phyloP scores from a whole-genome alignment of 1,140 invertebrate genomes.

The Anastatus disparis region DNA sequence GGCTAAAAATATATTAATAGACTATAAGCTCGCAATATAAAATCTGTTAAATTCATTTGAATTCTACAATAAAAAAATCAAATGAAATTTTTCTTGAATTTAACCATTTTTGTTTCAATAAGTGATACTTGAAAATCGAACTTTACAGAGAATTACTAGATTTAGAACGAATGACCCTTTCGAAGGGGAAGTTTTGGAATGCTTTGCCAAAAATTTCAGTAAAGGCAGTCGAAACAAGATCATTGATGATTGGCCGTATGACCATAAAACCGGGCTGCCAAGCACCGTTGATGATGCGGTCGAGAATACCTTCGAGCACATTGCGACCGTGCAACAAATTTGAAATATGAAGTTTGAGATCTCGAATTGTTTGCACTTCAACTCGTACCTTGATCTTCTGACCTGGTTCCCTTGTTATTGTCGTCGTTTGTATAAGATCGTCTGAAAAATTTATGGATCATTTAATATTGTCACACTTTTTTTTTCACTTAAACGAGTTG shows the following conservation, averaged over 20 bases:
- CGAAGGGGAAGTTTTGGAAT: conserved; percentile 75
- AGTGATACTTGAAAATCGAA: too few species aligned
- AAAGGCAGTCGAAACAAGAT: conserved; percentile 82
- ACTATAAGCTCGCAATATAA: too few species aligned
- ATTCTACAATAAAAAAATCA: not conserved
- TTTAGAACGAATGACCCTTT: conserved; percentile 68
- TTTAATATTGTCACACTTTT: too few species aligned
- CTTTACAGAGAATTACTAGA: conserved; percentile 11
- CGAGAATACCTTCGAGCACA: conserved; percentile 73
- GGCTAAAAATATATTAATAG: too few species aligned
- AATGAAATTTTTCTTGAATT: too few species aligned
- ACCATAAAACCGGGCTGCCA: conserved; percentile 82
- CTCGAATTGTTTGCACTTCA: conserved; percentile 77
- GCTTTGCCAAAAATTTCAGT: conserved; percentile 81
- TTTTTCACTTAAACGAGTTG: too few species aligned
- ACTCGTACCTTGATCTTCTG: conserved; percentile 73
- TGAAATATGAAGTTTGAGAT: conserved; percentile 80
- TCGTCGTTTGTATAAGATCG: conserved; percentile 75
- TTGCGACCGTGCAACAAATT: conserved; percentile 75
- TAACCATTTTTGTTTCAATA: too few species aligned
- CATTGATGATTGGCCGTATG: conserved; percentile 79
- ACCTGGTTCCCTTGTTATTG: conserved; percentile 71
- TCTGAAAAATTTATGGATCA: too few species aligned
- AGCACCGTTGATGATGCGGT: conserved; percentile 76
- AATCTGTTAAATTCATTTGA: too few species aligned